Evolutionary conservation across 1,140 invertebrate species (phyloP).

Genomic region (Leptestheria dahalacensis): DNA sequence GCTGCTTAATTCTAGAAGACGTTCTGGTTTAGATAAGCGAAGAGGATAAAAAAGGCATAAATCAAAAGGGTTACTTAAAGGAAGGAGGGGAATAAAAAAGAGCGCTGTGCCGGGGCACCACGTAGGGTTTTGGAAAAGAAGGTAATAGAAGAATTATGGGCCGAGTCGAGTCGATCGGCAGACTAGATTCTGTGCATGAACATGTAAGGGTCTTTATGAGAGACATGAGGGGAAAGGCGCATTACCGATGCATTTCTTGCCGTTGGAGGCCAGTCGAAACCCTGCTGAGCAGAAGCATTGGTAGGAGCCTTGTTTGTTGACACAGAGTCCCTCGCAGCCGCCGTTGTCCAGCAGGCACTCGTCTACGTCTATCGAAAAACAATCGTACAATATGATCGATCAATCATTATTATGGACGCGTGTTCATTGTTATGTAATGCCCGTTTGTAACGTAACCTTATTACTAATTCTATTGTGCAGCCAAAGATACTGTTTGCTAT

Average conservation of each 20-base stretch:
- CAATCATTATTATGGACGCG: too few species aligned
- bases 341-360: slow-evolving; percentile 58
- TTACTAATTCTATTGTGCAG: too few species aligned
- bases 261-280: slow-evolving; percentile 32
- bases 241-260: slow-evolving; percentile 47
- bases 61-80: background rate
- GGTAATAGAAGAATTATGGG: background rate
- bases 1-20: background rate
- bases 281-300: slow-evolving; percentile 34
- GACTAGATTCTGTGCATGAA: background rate
- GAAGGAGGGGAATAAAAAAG: background rate
- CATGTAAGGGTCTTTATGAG: background rate
- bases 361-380: slow-evolving; percentile 46
- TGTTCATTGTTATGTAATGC: too few species aligned
- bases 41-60: background rate
- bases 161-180: background rate
- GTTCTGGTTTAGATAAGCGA: background rate
- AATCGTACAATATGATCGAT: background rate
- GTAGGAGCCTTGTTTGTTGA: slow-evolving; percentile 38
- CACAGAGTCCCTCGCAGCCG: slow-evolving; percentile 45
- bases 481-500: too few species aligned
- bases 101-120: background rate
- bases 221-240: too few species aligned
- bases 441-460: too few species aligned
- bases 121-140: background rate